phyloP scores from a whole-genome alignment of 2,888 invertebrate species.

The Melipona bicolor region DNA sequence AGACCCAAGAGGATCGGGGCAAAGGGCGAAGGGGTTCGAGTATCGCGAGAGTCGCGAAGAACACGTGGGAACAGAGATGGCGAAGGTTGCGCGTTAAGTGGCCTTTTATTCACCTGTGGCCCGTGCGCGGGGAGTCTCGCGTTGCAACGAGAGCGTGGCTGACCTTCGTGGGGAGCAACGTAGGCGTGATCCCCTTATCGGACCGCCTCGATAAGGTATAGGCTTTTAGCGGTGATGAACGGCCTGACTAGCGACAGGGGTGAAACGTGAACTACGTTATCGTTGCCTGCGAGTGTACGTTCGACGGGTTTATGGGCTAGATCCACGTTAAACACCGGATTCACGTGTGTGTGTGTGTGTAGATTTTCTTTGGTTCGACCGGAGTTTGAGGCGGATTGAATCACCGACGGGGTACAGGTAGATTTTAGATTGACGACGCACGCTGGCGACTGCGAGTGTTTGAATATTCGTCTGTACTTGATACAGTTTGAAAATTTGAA shows the following conservation, averaged over 20 bases:
- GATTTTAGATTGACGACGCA: neutral
- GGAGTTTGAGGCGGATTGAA: neutral
- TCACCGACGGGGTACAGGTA: neutral
- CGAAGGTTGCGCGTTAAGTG: constrained; percentile 62
- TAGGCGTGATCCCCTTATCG: constrained; percentile 60
- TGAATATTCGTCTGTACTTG: too few relatives aligned
- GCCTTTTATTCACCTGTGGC: constrained; percentile 60
- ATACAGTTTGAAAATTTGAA: too few relatives aligned
- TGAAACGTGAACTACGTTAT: constrained; percentile 59
- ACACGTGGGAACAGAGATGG: constrained; percentile 59
- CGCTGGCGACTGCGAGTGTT: neutral
- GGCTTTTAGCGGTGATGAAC: constrained; percentile 56
- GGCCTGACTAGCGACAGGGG: constrained; percentile 12
- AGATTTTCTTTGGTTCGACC: neutral
- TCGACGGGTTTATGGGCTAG: constrained; percentile 44
- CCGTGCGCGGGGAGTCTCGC: neutral
- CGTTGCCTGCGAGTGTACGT: constrained; percentile 27
- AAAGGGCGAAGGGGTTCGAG: neutral
- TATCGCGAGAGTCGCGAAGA: constrained; percentile 40
- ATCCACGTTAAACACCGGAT: neutral
- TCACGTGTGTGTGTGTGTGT: neutral
- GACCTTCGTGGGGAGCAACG: constrained; percentile 46
- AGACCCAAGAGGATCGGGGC: neutral
- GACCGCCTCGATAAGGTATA: constrained; percentile 49
- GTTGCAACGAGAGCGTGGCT: constrained; percentile 28